A percentile compares a stretch with the other conserved stretches of the same genome.
phyloP scores from a whole-genome alignment of 2,888 invertebrate species.

The Harpagoxenus sublaevis region DNA sequence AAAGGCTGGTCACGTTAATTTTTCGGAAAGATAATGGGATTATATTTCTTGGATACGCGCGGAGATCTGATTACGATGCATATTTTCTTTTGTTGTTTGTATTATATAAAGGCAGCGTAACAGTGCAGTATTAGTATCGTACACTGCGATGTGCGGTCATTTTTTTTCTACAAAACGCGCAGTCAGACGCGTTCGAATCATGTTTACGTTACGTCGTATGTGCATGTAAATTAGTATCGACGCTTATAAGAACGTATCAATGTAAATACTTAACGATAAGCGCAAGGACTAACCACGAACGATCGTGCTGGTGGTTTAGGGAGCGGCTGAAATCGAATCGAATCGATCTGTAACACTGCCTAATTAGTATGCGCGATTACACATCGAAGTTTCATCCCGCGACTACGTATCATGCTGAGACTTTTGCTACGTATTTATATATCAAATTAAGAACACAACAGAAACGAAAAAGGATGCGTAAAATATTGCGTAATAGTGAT shows the following conservation, averaged over 20 bases:
- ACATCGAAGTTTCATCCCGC: constrained; percentile 78
- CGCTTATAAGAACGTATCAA: constrained; percentile 63
- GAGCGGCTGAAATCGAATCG: constrained; percentile 68
- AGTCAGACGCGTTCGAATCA: constrained; percentile 57
- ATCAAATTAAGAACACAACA: constrained; percentile 73
- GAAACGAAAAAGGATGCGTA: constrained; percentile 40
- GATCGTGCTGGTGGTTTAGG: constrained; percentile 62
- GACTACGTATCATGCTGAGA: constrained; percentile 73
- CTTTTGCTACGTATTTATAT: constrained; percentile 84
- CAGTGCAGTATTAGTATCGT: constrained; percentile 56
- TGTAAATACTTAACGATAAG: constrained; percentile 69
- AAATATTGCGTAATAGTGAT: constrained; percentile 52
- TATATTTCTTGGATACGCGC: constrained; percentile 53
- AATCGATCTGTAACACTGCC: constrained; percentile 75
- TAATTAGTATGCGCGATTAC: constrained; percentile 71
- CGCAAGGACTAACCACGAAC: constrained; percentile 38
- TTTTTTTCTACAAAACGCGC: constrained; percentile 15
- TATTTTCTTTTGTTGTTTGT: constrained; percentile 59
- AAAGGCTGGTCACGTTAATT: constrained; percentile 70
- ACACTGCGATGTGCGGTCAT: constrained; percentile 1
- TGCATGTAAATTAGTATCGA: constrained; percentile 71
- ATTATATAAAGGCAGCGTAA: constrained; percentile 60
- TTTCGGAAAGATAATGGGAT: constrained; percentile 54
- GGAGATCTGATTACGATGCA: constrained; percentile 66
- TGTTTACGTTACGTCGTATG: constrained; percentile 63